Evolutionary conservation across 1,140 invertebrate genomes (phyloP).

Genomic region (Hyphantria cunea): DNA sequence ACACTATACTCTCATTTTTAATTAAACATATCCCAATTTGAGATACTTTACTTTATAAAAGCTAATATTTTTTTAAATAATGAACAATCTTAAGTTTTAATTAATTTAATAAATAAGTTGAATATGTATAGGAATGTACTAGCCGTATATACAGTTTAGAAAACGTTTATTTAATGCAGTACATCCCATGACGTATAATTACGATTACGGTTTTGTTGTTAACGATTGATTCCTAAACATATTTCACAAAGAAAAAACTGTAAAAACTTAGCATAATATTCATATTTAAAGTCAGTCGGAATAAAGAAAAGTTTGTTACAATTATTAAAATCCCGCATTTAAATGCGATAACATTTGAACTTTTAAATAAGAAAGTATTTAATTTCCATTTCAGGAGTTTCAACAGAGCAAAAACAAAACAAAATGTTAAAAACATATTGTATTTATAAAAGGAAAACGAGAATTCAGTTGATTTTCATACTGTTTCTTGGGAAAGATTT

Average conservation of each 20-base stretch:
- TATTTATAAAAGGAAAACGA: conserved; percentile 60
- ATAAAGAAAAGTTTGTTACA: conserved; percentile 54
- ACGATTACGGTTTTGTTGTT: conserved; percentile 1
- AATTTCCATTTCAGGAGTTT: conserved; percentile 59
- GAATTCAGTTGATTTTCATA: conserved; percentile 52
- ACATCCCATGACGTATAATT: too few relatives aligned
- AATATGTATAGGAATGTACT: too few relatives aligned
- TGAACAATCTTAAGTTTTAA: too few relatives aligned
- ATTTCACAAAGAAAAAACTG: conserved; percentile 32
- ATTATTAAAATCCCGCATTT: conserved; percentile 61
- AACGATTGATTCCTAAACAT: conserved; percentile 2
- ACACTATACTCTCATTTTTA: too few relatives aligned
- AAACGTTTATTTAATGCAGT: too few relatives aligned
- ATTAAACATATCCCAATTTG: too few relatives aligned
- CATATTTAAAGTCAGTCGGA: conserved; percentile 32
- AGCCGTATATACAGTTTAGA: neutral
- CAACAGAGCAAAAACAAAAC: conserved; percentile 53
- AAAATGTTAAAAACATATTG: conserved; percentile 56
- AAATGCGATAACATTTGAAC: conserved; percentile 48
- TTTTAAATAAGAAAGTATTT: conserved; percentile 72
- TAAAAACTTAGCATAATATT: conserved; percentile 38
- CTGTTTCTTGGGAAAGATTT: conserved; percentile 34
- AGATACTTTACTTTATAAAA: too few relatives aligned
- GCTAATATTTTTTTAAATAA: too few relatives aligned
- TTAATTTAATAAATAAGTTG: too few relatives aligned